Conservation (phyloP, 1,140 invertebrate species). For the Pteromalus puparum region DNA sequence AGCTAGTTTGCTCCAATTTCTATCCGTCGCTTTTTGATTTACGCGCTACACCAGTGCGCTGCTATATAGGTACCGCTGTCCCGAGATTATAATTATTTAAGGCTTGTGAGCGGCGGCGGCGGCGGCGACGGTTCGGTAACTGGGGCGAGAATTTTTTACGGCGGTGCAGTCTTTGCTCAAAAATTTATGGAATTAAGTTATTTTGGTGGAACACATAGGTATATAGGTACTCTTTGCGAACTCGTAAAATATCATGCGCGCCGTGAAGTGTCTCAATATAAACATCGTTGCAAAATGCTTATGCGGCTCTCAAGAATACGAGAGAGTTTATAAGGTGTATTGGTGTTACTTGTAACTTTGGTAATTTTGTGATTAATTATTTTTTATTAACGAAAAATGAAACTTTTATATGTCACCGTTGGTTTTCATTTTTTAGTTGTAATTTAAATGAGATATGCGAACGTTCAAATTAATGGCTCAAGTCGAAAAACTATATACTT, state of each 20-base stretch:
- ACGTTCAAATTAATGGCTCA: background rate
- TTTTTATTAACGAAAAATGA: too few species aligned
- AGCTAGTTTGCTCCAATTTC: conserved; percentile 40
- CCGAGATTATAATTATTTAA: conserved; percentile 27
- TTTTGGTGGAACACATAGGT: background rate
- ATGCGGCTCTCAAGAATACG: background rate
- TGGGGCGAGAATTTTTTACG: background rate
- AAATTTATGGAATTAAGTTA: conserved; percentile 28
- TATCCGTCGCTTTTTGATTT: conserved; percentile 31
- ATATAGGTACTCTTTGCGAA: background rate
- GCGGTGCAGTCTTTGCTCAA: background rate
- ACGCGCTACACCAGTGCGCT: background rate
- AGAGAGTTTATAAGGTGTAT: too few species aligned
- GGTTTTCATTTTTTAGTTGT: too few species aligned
- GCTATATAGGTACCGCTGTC: background rate
- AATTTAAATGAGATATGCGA: too few species aligned
- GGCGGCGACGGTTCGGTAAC: background rate
- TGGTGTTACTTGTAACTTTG: too few species aligned
- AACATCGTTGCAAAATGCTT: conserved; percentile 22
- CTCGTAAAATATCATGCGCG: background rate
- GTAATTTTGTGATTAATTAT: too few species aligned
- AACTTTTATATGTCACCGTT: too few species aligned
- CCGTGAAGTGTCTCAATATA: background rate
- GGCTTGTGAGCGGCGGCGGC: too few species aligned
- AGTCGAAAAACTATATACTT: too few species aligned